Evolutionary conservation across 2,797 vertebrate genomes (phyloP), one percentile per base, ranked within the genome.

Genomic region (Xiphorhynchus erythropygius): DNA sequence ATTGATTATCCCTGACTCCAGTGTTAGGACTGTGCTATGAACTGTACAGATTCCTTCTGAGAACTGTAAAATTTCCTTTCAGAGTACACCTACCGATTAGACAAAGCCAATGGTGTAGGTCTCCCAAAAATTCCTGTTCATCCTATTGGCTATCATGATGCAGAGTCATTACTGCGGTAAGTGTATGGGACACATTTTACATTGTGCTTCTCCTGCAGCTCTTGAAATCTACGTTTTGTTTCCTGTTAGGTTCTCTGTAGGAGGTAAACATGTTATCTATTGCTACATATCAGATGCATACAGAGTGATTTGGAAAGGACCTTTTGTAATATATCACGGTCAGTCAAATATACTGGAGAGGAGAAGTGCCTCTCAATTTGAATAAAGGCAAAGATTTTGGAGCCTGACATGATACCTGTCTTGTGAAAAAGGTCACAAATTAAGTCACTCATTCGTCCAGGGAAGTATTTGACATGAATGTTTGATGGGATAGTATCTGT

Each of bases 121-220:
- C 98, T 99, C 93, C 99, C 99, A 19, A 98, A 97, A 74, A 99
- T 99, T 95, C 99, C 99, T 23, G 99, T 99, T 77, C 99, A 99
- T 98, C 99, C 99, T 22, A 98, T 99, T 93, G 98, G 99, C 41
- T 99, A 98, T 93, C 22, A 97, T 8, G 99, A 99, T 91, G 99
- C 99, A 49, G 94, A 98, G 85, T 91, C 90, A 10, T 97, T 99
- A 33, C 96, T 99, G 12, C 97, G 98, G 99, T 99, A 93, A 98
- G 98, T 95, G 15, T 49, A 6, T 32, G 55, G 44, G 64, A 77
- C 30, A 47, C 27, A 4, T 68, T 94, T n/a, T 39, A 25, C 17
- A n/a, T 7, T 57, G 13, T 73, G 46, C 18, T 79, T 84, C 25
- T 81, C 1, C 16, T 35, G 8, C 69, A 87, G 55, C 32, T 82